A percentile compares a stretch with the other conserved stretches of the same genome.
phyloP scores from a whole-genome alignment of 2,113 vertebrate genomes.

The Chaenogobius annularis region DNA sequence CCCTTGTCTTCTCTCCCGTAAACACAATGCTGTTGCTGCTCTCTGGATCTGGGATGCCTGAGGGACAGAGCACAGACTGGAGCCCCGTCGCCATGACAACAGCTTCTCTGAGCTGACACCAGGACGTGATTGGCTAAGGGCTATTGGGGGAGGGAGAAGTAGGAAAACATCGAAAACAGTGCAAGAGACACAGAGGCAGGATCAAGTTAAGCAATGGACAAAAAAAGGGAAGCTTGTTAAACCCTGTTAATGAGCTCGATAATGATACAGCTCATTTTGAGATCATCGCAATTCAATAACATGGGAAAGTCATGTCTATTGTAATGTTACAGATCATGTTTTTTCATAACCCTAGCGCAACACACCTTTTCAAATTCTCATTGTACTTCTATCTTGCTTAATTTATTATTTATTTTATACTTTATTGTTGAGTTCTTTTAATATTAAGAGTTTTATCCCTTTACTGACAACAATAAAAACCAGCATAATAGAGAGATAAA shows the following conservation, averaged over 20 bases:
- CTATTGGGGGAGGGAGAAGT: conserved; percentile 59
- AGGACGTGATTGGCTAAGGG: conserved; percentile 75
- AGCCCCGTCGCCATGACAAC: conserved; percentile 81
- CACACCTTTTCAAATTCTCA: too few species aligned
- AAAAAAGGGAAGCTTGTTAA: conserved; percentile 16
- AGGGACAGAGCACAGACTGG: conserved; percentile 80
- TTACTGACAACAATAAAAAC: too few species aligned
- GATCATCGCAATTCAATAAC: neutral
- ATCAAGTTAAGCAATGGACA: conserved; percentile 64
- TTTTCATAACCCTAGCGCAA: too few species aligned
- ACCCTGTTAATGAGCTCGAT: conserved; percentile 34
- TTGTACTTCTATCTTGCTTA: too few species aligned
- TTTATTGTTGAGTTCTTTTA: too few species aligned
- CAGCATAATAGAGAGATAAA: neutral
- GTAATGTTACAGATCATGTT: too few species aligned
- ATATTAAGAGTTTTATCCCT: too few species aligned
- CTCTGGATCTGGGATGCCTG: conserved; percentile 80
- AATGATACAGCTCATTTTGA: neutral
- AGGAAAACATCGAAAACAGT: conserved; percentile 18
- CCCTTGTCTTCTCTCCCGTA: conserved; percentile 48
- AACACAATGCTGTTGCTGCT: conserved; percentile 65
- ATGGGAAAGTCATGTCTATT: too few species aligned
- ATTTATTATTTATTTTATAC: too few species aligned
- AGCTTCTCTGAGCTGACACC: conserved; percentile 79
- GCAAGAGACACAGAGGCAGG: conserved; percentile 32